Evolutionary conservation across 1,140 invertebrate species (phyloP), one percentile per base, ranked within the genome.

Genomic region (Scaptomyza graminum): DNA sequence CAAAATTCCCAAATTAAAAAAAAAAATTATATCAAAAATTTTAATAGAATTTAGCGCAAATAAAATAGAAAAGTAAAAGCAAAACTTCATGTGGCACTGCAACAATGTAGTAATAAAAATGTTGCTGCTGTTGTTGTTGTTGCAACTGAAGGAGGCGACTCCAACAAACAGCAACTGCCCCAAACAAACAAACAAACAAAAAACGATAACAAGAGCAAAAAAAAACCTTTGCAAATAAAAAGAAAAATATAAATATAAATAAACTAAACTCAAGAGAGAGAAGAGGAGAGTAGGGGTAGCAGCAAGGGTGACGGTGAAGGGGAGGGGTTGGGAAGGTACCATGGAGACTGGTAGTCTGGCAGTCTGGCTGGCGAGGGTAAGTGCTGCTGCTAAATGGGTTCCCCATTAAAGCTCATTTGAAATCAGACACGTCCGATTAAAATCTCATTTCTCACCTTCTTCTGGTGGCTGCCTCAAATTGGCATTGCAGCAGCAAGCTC

Each of bases 341-440:
- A 41, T 41, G 62, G 62, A 59, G 63, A 39, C 43, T 47, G 31
- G 5, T 28, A 46, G 43, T 18, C 63, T 67, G 55, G 3, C 34
- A 62, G 67, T 43, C 68, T 70, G 7, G 2, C 18, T 70, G 7
- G 2, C 18, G 68, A 49, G 69, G 74, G 77, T 81, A 80, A 87
- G 63, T 79, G 83, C 77, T 69, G 83, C 77, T 69, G 76, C 79
- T 89, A 89, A 89, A 89, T 89, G 90, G 90, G 72, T 85, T 74
- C 75, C 90, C 90, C 90, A 91, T 91, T 91, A 91, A 91, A 81
- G 90, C 90, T 91, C 90, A 91, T 91, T 91, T 91, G 90, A 91
- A 91, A 91, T 91, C 90, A 91, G 90, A 91, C 90, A 91, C 90
- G 90, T 91, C 90, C 90, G 90, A 91, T 91, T 91, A 91, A 91